These are phyloP conservation scores for Brotogeris chrysoptera DNA, from an alignment of 2,797 vertebrate species.

Conservation along the genomic window DNA sequence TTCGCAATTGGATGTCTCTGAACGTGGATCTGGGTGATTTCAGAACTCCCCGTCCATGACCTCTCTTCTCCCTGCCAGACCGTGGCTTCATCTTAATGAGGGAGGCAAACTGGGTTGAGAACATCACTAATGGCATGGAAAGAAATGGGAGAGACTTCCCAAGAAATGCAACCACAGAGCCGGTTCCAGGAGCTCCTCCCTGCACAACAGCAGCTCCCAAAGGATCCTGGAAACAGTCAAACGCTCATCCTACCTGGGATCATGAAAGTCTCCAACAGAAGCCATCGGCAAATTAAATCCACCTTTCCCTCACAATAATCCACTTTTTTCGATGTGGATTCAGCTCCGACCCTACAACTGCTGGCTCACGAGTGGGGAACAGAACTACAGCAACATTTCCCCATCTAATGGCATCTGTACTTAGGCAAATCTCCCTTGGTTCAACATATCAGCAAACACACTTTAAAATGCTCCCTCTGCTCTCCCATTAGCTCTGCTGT, in stretches of 20 bases:
- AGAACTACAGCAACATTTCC: background rate
- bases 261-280: background rate
- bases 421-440: background rate
- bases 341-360: background rate
- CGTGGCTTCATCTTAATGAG: background rate
- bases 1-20: background rate
- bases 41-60: background rate
- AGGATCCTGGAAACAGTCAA: background rate
- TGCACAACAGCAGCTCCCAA: background rate
- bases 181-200: background rate
- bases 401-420: background rate
- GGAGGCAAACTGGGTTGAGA: background rate
- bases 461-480: background rate
- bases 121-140: background rate
- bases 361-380: background rate
- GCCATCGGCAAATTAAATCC: background rate
- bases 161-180: background rate
- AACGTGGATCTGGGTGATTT: background rate
- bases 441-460: background rate
- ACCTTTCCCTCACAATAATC: background rate
- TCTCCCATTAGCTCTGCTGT: background rate
- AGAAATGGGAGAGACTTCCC: background rate
- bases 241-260: background rate
- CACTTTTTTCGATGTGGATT: background rate
- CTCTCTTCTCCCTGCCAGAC: background rate